Conservation (phyloP, 2,797 vertebrate genomes). For the Gobio occitaniae region DNA sequence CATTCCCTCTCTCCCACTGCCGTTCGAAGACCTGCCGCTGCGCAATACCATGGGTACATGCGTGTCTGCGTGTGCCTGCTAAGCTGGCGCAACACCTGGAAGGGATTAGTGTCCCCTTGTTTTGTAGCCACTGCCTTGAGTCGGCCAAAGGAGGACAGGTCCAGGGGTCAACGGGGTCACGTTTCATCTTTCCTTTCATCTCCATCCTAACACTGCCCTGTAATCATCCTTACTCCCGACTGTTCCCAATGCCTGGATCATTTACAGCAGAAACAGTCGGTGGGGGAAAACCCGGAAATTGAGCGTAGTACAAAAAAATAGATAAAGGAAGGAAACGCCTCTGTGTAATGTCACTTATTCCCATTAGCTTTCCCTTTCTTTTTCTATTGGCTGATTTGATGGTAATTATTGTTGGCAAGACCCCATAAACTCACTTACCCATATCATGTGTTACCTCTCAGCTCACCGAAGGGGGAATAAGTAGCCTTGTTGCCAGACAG, state of each 20-base stretch:
- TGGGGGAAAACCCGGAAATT: background rate
- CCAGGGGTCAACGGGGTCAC: constrained; percentile 72
- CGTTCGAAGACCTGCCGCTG: constrained; percentile 66
- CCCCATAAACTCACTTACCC: constrained; percentile 64
- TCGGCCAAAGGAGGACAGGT: constrained; percentile 57
- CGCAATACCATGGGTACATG: constrained; percentile 51
- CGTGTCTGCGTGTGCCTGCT: constrained; percentile 55
- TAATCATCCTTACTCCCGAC: constrained; percentile 75
- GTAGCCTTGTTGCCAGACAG: constrained; percentile 56
- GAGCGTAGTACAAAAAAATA: constrained; percentile 18
- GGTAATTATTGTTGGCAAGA: constrained; percentile 71
- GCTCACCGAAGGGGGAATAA: constrained; percentile 63
- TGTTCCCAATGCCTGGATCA: constrained; percentile 68
- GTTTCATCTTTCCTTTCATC: constrained; percentile 82
- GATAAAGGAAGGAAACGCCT: constrained; percentile 50
- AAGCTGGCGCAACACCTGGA: constrained; percentile 81
- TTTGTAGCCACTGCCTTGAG: constrained; percentile 67
- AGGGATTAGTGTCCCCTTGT: constrained; percentile 79
- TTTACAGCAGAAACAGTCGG: constrained; percentile 73
- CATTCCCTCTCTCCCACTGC: constrained; percentile 63
- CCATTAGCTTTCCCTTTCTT: constrained; percentile 54
- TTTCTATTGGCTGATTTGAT: constrained; percentile 20
- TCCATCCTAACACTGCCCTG: constrained; percentile 69
- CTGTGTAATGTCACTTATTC: constrained; percentile 36
- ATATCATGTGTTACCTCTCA: constrained; percentile 65